Conservation (phyloP, 2,888 invertebrate genomes). For the Volucella inanis region DNA sequence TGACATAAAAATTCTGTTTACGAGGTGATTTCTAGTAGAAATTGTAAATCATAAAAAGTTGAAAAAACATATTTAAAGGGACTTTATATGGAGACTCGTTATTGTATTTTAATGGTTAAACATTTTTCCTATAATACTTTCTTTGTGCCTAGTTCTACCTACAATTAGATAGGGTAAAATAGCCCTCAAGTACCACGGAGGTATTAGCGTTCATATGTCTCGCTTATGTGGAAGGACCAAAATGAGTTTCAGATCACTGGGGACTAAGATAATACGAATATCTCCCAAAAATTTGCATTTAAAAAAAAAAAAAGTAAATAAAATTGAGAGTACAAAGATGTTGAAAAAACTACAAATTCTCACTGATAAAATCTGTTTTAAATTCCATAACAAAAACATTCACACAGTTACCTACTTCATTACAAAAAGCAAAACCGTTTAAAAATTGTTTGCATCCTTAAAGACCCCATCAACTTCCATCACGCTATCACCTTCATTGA, state of each 20-base stretch:
- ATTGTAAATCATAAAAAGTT: background rate
- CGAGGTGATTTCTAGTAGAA: slow-evolving; percentile 35
- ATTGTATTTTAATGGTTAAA: background rate
- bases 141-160: too few relatives aligned
- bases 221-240: background rate
- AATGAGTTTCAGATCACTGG: background rate
- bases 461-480: slow-evolving; percentile 44
- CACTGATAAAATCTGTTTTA: slow-evolving; percentile 54
- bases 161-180: too few relatives aligned
- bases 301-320: too few relatives aligned
- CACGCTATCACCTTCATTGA: slow-evolving; percentile 55
- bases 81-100: background rate
- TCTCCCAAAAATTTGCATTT: too few relatives aligned
- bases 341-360: slow-evolving; percentile 32
- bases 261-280: too few relatives aligned
- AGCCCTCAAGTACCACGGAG: too few relatives aligned
- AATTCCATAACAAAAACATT: slow-evolving; percentile 38
- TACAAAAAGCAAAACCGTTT: slow-evolving; percentile 41
- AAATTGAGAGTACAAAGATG: slow-evolving; percentile 8
- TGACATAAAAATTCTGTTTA: slow-evolving; percentile 58
- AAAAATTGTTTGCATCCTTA: slow-evolving; percentile 68
- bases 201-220: background rate
- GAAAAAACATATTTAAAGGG: slow-evolving; percentile 11
- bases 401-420: slow-evolving; percentile 39
- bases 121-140: too few relatives aligned